Evolutionary conservation across 2,888 invertebrate species (phyloP), one percentile per base, ranked within the genome.

Genomic region (Pedicia rivosa): DNA sequence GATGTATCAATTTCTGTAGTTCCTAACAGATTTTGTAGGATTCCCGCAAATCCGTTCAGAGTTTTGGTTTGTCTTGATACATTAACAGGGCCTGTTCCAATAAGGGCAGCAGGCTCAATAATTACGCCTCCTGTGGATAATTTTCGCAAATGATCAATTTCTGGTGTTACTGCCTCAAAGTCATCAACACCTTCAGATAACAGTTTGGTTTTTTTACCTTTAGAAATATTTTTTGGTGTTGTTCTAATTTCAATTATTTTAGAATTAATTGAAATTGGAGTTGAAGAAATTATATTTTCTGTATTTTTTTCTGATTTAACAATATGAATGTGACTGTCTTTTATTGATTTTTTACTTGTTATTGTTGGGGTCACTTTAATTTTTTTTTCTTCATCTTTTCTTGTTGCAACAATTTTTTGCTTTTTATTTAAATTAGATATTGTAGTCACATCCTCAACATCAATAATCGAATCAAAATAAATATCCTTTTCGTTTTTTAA

Each of bases 1-100:
- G 59, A 55, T 25, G 65, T 58, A 51, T 68, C 70, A 58, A 58
- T 57, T 40, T 56, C 54, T 38, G 56, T 56, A 20, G 59, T 54
- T 43, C 57, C 56, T 38, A 62, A 55, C 40, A 60, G 55, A 15
- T 55, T 48, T 39, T 62, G 62, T 41, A 61, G 37, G 52, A 58
- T 57, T 38, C 59, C 61, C 4, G 59, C 54, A 43, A 62, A 59
- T 8, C 61, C 61, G 40, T 57, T 54, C 5, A 62, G 45, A 38
- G 7, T 14, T 8, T 7, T 44, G 13, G 47, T 42, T 24, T 24
- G 24, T 3, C n/a, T n/a, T 4, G 35, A 12, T 8, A 26, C 19
- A 20, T 30, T 36, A 27, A 48, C 44, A 24, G 42, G 37, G n/a
- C 39, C 33, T 31, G 55, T 53, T 3, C 55, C 55, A 38, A 59